phyloP scores from a whole-genome alignment of 2,113 vertebrate genomes.

The Psammodynastes pulverulentus region DNA sequence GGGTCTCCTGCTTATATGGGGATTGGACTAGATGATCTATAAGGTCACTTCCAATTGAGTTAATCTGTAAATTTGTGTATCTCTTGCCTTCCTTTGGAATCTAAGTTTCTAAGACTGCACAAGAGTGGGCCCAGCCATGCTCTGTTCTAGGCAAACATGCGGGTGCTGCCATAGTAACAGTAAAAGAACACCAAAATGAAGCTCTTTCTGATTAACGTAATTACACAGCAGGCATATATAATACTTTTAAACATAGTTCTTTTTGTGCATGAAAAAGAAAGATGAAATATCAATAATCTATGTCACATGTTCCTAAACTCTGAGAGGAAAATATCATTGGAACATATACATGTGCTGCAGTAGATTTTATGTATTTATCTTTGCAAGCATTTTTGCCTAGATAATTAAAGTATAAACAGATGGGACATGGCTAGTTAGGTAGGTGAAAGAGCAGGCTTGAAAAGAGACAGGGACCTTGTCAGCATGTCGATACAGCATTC shows the following conservation, averaged over 20 bases:
- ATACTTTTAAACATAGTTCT: conserved; percentile 67
- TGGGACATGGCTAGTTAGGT: neutral
- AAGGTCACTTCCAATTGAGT: no score
- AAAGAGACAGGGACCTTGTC: neutral
- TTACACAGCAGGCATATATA: conserved; percentile 69
- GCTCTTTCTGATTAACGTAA: conserved; percentile 74
- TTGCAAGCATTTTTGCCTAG: conserved; percentile 25
- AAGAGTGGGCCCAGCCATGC: conserved; percentile 61
- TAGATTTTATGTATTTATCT: rapidly evolving
- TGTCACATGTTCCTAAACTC: conserved; percentile 53
- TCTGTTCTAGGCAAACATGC: conserved; percentile 67
- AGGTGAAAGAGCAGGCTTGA: neutral
- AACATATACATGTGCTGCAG: conserved; percentile 24
- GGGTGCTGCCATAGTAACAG: conserved; percentile 72
- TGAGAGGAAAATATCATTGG: conserved; percentile 52
- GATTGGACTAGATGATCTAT: no score
- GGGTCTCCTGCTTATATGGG: no score
- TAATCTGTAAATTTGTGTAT: conserved; percentile 36
- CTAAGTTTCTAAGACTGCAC: conserved; percentile 69
- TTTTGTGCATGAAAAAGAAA: conserved; percentile 64
- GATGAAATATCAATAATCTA: conserved; percentile 59
- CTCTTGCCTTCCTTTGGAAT: conserved; percentile 69
- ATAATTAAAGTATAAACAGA: conserved; percentile 12
- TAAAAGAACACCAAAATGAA: conserved; percentile 63
- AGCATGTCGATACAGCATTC: neutral